A percentile compares a stretch with the other conserved stretches of the same genome.
phyloP scores from a whole-genome alignment of 2,888 invertebrate species.

The Galerucella calmariensis region DNA sequence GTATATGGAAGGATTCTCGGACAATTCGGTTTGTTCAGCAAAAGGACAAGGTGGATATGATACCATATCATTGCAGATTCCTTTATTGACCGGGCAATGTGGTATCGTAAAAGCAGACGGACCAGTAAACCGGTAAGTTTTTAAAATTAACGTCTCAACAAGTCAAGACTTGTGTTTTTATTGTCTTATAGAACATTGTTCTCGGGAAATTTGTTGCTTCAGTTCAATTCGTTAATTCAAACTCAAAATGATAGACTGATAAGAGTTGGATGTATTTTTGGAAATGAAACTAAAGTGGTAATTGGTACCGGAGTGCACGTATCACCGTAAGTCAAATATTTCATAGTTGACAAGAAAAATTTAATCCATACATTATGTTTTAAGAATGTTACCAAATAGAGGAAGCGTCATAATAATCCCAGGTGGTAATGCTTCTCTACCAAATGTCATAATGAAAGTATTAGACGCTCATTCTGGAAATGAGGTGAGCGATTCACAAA shows the following conservation, averaged over 20 bases:
- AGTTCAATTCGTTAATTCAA: constrained; percentile 86
- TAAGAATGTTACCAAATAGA: constrained; percentile 63
- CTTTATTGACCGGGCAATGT: constrained; percentile 69
- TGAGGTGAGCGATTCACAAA: constrained; percentile 73
- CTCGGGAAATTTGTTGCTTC: constrained; percentile 81
- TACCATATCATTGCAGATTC: constrained; percentile 70
- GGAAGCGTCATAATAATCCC: constrained; percentile 68
- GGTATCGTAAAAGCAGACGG: constrained; percentile 71
- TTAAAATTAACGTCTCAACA: neutral
- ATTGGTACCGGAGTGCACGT: constrained; percentile 71
- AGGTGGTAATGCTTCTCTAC: constrained; percentile 61
- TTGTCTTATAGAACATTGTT: constrained; percentile 74
- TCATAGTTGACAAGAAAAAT: neutral
- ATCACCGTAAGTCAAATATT: constrained; percentile 64
- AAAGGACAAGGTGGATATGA: constrained; percentile 67
- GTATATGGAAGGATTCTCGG: constrained; percentile 83
- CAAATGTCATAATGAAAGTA: constrained; percentile 70
- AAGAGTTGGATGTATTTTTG: constrained; percentile 81
- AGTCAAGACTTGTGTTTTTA: no score
- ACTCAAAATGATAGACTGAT: constrained; percentile 86
- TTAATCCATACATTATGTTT: constrained; percentile 41
- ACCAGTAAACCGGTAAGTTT: constrained; percentile 66
- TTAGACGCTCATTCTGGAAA: constrained; percentile 69
- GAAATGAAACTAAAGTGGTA: constrained; percentile 66
- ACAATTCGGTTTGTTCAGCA: constrained; percentile 72